phyloP scores from a whole-genome alignment of 2,888 invertebrate genomes.

The Abrostola tripartita region DNA sequence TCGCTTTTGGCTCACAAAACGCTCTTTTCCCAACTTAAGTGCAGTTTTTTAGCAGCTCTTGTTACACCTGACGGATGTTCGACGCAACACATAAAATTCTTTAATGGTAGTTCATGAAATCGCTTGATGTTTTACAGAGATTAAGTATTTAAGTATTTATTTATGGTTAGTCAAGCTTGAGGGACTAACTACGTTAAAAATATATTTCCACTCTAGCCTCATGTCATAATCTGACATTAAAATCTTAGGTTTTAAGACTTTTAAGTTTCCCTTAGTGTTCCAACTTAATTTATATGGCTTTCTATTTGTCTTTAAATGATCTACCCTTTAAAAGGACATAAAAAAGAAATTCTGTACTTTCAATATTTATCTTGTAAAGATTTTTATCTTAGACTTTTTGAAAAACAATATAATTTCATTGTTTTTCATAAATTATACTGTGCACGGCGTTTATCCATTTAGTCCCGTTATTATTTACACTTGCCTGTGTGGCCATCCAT shows the following conservation, averaged over 20 bases:
- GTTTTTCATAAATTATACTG: background rate
- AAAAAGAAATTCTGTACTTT: too few species aligned
- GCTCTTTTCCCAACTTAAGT: conserved; percentile 15
- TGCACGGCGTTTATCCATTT: conserved; percentile 8
- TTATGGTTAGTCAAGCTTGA: conserved; percentile 12
- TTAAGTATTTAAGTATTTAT: background rate
- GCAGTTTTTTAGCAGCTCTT: conserved; percentile 16
- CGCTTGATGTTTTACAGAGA: conserved; percentile 22
- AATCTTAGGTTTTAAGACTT: too few species aligned
- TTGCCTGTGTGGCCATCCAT: conserved; percentile 5
- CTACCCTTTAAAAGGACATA: too few species aligned
- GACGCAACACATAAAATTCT: conserved; percentile 32
- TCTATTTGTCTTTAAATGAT: too few species aligned
- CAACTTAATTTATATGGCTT: too few species aligned
- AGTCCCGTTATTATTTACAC: conserved; percentile 17
- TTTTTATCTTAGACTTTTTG: background rate
- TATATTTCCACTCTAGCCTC: too few species aligned
- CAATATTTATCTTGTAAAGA: too few species aligned
- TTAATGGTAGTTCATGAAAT: conserved; percentile 38
- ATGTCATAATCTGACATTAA: too few species aligned
- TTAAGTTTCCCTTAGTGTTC: too few species aligned
- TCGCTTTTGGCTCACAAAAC: conserved; percentile 45
- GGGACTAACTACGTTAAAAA: background rate
- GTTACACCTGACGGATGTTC: conserved; percentile 47
- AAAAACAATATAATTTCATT: too few species aligned